phyloP scores from a whole-genome alignment of 2,113 vertebrate genomes.

The Halichoerus grypus region DNA sequence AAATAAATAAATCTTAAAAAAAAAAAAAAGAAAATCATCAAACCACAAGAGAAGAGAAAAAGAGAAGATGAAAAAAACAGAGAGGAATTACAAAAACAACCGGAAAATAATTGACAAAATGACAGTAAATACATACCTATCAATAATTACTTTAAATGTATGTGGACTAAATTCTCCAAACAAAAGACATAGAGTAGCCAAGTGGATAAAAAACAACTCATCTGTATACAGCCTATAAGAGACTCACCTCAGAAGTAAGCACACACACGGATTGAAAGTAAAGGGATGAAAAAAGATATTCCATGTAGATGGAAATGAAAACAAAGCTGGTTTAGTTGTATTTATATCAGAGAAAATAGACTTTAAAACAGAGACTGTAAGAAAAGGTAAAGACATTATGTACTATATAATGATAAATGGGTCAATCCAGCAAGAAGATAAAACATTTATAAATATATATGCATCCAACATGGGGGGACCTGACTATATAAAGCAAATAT shows the following conservation, averaged over 20 bases:
- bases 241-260: background rate
- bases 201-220: background rate
- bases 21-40: background rate
- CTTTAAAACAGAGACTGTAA: background rate
- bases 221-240: background rate
- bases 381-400: background rate
- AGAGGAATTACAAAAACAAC: background rate
- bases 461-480: background rate
- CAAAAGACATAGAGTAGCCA: background rate
- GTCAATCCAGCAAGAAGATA: background rate
- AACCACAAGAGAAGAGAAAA: background rate
- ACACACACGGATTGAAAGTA: background rate
- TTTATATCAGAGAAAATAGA: background rate
- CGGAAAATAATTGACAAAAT: background rate
- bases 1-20: background rate
- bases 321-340: background rate
- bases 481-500: background rate
- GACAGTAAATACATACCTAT: background rate
- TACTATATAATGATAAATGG: background rate
- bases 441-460: background rate
- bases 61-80: background rate
- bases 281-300: background rate
- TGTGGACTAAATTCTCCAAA: background rate
- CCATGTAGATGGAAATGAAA: background rate
- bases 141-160: background rate